These are phyloP conservation scores for Ophioderma brevispina DNA, from an alignment of 35 echinoderm and acorn worm genomes.

Conservation along the genomic window DNA sequence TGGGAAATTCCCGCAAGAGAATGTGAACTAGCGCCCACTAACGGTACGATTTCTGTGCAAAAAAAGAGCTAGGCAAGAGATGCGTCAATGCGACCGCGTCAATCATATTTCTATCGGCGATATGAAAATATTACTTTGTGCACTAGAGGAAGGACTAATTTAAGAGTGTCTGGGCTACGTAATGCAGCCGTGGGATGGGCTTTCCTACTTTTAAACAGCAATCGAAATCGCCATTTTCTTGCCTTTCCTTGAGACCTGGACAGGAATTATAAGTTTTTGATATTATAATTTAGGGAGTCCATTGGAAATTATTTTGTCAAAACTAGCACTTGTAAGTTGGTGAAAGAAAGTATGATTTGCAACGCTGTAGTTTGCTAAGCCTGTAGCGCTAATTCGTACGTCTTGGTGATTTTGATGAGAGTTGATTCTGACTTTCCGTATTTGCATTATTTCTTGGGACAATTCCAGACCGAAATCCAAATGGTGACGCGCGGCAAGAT, in stretches of 20 bases:
- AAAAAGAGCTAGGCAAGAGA: too few species aligned
- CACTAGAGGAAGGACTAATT: background rate
- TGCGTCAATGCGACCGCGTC: background rate
- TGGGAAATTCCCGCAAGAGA: background rate
- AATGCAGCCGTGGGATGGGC: background rate
- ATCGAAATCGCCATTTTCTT: background rate
- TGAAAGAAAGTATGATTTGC: too few species aligned
- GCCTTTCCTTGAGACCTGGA: too few species aligned
- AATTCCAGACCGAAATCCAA: background rate
- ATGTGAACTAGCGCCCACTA: conserved; percentile 1
- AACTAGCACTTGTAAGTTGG: too few species aligned
- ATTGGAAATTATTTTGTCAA: too few species aligned
- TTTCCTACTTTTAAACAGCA: background rate
- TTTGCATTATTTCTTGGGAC: background rate
- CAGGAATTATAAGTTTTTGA: too few species aligned
- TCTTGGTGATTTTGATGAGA: too few species aligned
- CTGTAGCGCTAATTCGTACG: too few species aligned
- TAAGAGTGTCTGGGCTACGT: background rate
- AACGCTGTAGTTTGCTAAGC: too few species aligned
- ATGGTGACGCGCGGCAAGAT: conserved; percentile 45
- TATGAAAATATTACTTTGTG: background rate
- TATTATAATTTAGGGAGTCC: too few species aligned
- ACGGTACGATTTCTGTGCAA: background rate
- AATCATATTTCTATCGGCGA: background rate
- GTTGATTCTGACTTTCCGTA: too few species aligned